Conservation (phyloP, 2,113 vertebrate species). For the Neolamprologus fasciatus region DNA sequence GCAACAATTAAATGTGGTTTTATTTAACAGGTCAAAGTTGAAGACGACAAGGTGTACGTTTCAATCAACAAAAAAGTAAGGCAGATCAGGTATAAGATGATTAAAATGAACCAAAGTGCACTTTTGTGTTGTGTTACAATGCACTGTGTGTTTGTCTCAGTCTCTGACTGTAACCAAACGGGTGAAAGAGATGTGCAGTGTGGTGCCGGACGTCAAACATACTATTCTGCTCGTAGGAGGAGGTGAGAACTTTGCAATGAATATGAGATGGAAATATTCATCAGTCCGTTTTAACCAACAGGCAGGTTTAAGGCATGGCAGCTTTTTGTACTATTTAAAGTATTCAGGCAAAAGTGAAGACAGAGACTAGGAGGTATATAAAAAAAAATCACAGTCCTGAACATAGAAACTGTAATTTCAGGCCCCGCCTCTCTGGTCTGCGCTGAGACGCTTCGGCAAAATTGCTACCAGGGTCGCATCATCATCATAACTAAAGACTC, state of each 20-base stretch:
- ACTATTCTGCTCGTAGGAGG: conserved; percentile 71
- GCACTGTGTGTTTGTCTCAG: conserved; percentile 30
- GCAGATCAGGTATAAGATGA: background rate
- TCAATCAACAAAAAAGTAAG: conserved; percentile 73
- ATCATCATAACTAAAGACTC: conserved; percentile 77
- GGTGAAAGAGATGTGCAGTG: conserved; percentile 70
- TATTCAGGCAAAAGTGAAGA: background rate
- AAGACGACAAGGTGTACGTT: conserved; percentile 74
- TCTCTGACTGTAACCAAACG: conserved; percentile 60
- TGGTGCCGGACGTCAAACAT: conserved; percentile 50
- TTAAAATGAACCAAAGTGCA: background rate
- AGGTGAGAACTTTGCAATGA: conserved; percentile 45
- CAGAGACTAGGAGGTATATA: background rate
- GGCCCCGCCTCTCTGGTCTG: conserved; percentile 82
- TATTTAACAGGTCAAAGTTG: conserved; percentile 72
- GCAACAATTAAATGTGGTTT: background rate
- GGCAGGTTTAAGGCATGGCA: background rate
- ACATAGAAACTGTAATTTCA: conserved; percentile 9
- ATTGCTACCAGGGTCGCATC: conserved; percentile 77
- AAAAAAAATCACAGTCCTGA: background rate
- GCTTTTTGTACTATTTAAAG: background rate
- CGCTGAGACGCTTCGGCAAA: conserved; percentile 83
- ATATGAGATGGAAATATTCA: background rate
- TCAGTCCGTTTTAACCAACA: background rate
- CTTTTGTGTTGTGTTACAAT: background rate